Percentiles rank a stretch among this genome's conserved stretches.
Evolutionary conservation across 2,797 vertebrate species (phyloP).

Genomic region (Muscicapa comitata): DNA sequence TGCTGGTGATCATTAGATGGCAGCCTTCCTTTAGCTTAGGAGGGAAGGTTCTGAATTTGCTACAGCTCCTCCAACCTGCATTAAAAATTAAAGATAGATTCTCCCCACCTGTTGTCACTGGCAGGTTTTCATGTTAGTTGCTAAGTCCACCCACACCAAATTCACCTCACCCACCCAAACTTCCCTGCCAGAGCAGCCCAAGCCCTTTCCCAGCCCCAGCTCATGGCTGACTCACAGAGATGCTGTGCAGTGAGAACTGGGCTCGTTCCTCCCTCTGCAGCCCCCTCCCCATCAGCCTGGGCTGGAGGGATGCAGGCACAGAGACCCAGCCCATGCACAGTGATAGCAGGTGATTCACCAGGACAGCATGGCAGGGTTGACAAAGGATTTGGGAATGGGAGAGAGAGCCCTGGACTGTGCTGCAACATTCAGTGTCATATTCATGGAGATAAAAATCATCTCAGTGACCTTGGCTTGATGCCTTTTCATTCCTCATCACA

Average conservation of each 20-base stretch:
- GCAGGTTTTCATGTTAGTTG: neutral
- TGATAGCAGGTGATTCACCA: neutral
- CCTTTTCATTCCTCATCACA: neutral
- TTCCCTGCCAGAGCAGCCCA: neutral
- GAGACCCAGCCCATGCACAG: rapidly evolving
- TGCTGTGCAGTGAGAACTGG: neutral
- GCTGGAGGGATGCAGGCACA: neutral
- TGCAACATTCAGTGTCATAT: neutral
- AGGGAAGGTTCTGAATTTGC: neutral
- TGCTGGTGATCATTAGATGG: conserved; percentile 35
- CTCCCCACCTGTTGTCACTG: neutral
- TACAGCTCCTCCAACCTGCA: neutral
- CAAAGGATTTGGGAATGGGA: neutral
- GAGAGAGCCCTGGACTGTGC: neutral
- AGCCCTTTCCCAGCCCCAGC: neutral
- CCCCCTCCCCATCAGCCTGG: neutral
- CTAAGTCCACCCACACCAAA: neutral
- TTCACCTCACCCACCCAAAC: neutral
- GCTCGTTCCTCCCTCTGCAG: neutral
- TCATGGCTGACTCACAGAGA: neutral
- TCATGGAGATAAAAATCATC: neutral
- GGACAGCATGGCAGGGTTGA: neutral
- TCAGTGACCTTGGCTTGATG: neutral
- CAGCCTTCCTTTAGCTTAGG: neutral
- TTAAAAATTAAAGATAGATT: neutral